Base-by-base conservation (phyloP, 2,888 invertebrate genomes). In the Scaeva pyrastri region DNA sequence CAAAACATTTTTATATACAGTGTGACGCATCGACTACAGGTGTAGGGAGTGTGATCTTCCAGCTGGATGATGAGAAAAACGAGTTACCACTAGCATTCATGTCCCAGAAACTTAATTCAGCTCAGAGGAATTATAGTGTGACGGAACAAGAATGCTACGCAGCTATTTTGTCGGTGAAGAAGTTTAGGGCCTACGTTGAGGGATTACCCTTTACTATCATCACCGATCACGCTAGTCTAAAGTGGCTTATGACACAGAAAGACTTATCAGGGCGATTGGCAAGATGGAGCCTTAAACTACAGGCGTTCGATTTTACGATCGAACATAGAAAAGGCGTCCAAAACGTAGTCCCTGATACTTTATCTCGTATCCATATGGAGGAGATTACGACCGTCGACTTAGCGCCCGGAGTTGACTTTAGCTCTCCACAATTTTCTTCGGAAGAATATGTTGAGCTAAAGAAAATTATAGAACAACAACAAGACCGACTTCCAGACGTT, bases 51-150 rank as follows among this genome's bases (percentile, higher is more conserved):
- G 31, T 31, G 26, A 26, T 56, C 10, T 56, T 56, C 31, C 56
- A 56, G 16, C 16, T 56, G 14, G 76, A 83, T n/a, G 43, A 26
- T 0, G 62, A 77, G 16, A 66, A 66, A 14, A 60, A 62, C 16
- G 79, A 88, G 8, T 31, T 48, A 8, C 80, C 74, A 1, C 62
- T 84, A 45, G 74, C 78, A 31, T 64, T 39, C 41, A 66, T 72
- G 52, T 72, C 76, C 6, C 58, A 76, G 21, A 71, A 77, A 19
- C 39, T 76, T 3, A 77, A 82, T 43, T 52, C 48, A 3, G 50
- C 68, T 21, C 21, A 31, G 8, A 31, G 0, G 31, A 31, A 31
- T 3, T 31, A 31, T 2, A 31, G 21, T 2, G 19, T 76, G 3
- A 75, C 72, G 10, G 71, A 76, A 50, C 55, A 72, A 23, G 82